Evolutionary conservation across 2,888 invertebrate species (phyloP).

Genomic region (Smittia aterrima): DNA sequence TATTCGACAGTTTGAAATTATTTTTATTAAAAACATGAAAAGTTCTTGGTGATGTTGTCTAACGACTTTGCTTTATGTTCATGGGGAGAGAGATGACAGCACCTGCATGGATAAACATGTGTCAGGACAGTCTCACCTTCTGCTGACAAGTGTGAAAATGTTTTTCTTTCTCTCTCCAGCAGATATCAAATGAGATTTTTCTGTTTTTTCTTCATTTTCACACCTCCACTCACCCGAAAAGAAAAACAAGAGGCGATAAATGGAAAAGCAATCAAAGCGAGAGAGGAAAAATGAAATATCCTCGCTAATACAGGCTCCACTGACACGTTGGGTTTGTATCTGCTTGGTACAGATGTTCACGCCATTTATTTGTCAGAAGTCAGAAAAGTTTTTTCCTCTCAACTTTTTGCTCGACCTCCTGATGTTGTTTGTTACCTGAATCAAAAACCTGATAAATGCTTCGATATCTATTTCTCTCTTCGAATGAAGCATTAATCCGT

Average conservation of each 20-base stretch:
- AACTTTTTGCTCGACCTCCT: background rate
- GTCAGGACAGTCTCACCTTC: constrained; percentile 22
- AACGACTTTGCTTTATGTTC: background rate
- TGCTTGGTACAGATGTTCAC: constrained; percentile 35
- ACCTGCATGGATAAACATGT: constrained; percentile 39
- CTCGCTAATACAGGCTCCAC: constrained; percentile 22
- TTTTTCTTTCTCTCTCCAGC: background rate
- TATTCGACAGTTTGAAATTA: constrained; percentile 19
- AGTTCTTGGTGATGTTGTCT: background rate
- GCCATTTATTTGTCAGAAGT: constrained; percentile 40
- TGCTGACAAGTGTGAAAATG: constrained; percentile 36
- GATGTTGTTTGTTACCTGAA: constrained; percentile 16
- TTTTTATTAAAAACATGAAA: constrained; percentile 34
- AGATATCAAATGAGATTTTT: constrained; percentile 15
- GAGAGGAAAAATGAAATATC: constrained; percentile 14
- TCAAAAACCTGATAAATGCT: background rate
- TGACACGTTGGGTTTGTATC: constrained; percentile 40
- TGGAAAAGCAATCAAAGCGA: constrained; percentile 2
- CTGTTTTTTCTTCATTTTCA: constrained; percentile 30
- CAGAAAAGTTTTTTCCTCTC: constrained; percentile 2
- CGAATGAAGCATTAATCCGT: background rate
- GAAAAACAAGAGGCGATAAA: constrained; percentile 18
- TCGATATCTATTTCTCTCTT: background rate
- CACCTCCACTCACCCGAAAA: constrained; percentile 14
- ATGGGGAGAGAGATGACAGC: constrained; percentile 12